Conservation (phyloP, 2,797 vertebrate species). For the Sebastes cheni region DNA sequence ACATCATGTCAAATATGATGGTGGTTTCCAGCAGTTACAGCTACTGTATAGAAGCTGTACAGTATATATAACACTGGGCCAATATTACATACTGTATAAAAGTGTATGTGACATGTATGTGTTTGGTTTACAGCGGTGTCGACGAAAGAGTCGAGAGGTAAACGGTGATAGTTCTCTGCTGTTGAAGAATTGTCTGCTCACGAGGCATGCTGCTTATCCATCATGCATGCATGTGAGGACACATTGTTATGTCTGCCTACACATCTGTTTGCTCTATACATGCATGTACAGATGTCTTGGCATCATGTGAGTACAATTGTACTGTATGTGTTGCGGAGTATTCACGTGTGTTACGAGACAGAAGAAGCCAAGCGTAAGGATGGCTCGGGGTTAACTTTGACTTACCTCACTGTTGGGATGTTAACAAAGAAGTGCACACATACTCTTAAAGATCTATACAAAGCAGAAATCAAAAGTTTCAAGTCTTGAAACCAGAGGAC, state of each 20-base stretch:
- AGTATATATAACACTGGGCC: not conserved
- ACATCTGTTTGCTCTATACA: slow-evolving; percentile 7
- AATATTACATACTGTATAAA: not conserved
- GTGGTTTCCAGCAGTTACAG: not conserved
- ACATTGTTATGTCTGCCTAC: not conserved
- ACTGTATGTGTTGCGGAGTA: not conserved
- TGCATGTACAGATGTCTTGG: not conserved
- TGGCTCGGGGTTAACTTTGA: not conserved
- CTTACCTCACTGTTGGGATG: not conserved
- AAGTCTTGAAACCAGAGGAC: not conserved
- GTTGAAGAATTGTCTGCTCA: not conserved
- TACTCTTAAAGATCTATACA: not conserved
- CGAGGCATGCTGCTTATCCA: not conserved
- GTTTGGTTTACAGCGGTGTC: not conserved
- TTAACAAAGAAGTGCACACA: not conserved
- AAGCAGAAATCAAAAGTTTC: not conserved
- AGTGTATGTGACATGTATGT: not conserved
- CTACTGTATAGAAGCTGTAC: not conserved
- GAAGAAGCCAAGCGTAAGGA: not conserved
- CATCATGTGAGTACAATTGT: not conserved
- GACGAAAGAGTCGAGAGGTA: not conserved
- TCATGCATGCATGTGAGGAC: slow-evolving; percentile 1
- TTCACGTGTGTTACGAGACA: not conserved
- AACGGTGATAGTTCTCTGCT: not conserved
- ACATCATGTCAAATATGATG: not conserved